Conservation (phyloP, 2,113 vertebrate species). For the Poecilia latipinna region DNA sequence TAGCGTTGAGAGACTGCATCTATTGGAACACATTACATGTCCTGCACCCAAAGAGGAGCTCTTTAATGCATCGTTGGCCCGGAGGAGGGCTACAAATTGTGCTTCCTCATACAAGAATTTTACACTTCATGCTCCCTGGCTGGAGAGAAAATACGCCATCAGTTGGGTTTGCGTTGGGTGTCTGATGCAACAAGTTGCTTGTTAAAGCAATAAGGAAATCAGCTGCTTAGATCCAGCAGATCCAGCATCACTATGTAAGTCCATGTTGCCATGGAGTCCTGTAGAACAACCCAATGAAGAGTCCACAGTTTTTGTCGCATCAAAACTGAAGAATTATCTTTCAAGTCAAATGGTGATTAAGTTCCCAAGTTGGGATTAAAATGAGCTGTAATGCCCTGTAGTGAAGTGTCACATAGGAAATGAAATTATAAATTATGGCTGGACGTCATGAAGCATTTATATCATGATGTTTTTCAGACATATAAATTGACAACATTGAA, state of each 20-base stretch:
- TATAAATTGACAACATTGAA: no score
- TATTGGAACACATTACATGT: slow-evolving; percentile 14
- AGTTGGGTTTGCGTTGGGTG: slow-evolving; percentile 9
- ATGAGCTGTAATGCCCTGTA: no score
- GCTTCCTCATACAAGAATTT: slow-evolving; percentile 17
- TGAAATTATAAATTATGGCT: no score
- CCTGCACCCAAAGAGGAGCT: slow-evolving; percentile 10
- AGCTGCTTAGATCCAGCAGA: neutral
- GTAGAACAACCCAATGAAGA: neutral
- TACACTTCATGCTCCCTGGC: slow-evolving; percentile 21
- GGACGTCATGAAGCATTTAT: no score
- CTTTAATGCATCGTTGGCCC: slow-evolving; percentile 19
- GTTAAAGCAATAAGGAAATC: neutral
- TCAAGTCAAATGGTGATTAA: no score
- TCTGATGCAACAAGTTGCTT: slow-evolving; percentile 9
- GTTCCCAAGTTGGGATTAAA: no score
- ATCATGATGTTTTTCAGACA: no score
- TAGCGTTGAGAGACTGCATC: neutral
- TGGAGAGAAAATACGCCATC: slow-evolving; percentile 20
- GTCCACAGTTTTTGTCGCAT: neutral
- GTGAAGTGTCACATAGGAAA: no score
- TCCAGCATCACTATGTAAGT: neutral
- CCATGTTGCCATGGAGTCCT: neutral
- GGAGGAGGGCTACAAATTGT: neutral
- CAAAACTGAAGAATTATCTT: neutral